phyloP scores from a whole-genome alignment of 1,140 invertebrate species.

The Thalassaphorura encarpata region DNA sequence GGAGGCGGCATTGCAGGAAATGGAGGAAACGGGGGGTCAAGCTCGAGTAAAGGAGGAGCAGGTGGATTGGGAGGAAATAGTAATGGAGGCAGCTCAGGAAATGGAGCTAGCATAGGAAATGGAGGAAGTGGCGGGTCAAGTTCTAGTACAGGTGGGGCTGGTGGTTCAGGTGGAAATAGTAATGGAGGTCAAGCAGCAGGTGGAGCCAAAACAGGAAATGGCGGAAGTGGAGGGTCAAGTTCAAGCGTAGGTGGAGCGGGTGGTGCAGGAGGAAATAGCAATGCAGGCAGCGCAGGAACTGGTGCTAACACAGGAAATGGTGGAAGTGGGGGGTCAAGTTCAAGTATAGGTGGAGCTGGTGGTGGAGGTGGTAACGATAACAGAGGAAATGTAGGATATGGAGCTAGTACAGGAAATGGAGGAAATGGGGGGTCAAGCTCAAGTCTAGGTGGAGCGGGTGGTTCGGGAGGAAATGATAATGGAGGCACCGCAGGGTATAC shows the following conservation, averaged over 20 bases:
- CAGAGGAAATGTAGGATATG: too few species aligned
- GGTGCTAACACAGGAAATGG: constrained; percentile 38
- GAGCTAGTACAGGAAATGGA: too few species aligned
- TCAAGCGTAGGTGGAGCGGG: background rate
- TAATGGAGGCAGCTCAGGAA: background rate
- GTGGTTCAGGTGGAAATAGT: background rate
- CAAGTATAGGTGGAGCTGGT: too few species aligned
- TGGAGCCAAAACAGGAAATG: background rate
- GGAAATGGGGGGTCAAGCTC: too few species aligned
- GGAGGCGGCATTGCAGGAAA: background rate
- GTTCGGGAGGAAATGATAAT: constrained; percentile 2
- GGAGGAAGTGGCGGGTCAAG: background rate
- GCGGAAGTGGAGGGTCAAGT: constrained; percentile 19
- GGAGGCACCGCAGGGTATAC: constrained; percentile 1
- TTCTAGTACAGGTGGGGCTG: background rate
- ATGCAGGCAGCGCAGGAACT: constrained; percentile 33
- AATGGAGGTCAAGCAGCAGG: background rate
- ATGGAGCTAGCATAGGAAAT: background rate
- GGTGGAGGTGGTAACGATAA: too few species aligned
- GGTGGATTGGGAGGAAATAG: background rate
- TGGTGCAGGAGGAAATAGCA: constrained; percentile 3
- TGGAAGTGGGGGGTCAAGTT: background rate
- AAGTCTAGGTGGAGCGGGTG: too few species aligned
- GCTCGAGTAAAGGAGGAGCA: background rate
- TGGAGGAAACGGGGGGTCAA: background rate